Base-by-base conservation (phyloP, 2,888 invertebrate species). In the Tridacna gigas region DNA sequence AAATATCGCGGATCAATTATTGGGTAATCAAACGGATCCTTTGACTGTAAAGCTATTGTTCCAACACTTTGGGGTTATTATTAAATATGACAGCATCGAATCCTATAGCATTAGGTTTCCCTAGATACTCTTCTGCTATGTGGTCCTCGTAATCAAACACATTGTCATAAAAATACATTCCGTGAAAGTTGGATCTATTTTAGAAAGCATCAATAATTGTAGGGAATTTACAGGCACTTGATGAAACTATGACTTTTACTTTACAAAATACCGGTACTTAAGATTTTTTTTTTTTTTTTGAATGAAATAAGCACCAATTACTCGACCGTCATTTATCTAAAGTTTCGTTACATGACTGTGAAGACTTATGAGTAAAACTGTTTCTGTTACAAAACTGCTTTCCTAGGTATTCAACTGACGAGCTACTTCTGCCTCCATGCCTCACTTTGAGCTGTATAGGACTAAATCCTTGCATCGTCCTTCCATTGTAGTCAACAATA, bases 1-100 rank as follows among this genome's bases (percentile, higher is more conserved):
- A 65, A 22, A 65, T 65, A 65, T 18, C 11, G 11, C 15, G 65
- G 65, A 26, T 65, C 65, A 26, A 65, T 65, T 18, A 65, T 26
- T 5, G 65, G 26, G 65, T 65, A 65, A 18, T 65, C 65, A 28
- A 65, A 65, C 0, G 97, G 97, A 95, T 98, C 97, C 0, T 96
- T 94, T 86, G 97, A 97, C 74, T 96, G 96, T 26, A 99, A 95
- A 88, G 97, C 97, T 0, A 99, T 96, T 89, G 96, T 96, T 0
- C 99, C 99, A 11, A 96, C 96, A 81, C 97, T 93, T 97, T 98
- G 80, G 96, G 97, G 37, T 88, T 80, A 12, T 86, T 48, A 20
- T 84, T 25, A 26, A 75, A 74, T n/a, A 84, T 80, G 2, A 79
- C 60, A 15, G 84, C 77, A n/a, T 67, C 69, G 69, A 88, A 87